A percentile compares a stretch with the other conserved stretches of the same genome.
Evolutionary conservation across 92 coral and sea anemone genomes (phyloP).

Genomic region (Paragorgia papillata): DNA sequence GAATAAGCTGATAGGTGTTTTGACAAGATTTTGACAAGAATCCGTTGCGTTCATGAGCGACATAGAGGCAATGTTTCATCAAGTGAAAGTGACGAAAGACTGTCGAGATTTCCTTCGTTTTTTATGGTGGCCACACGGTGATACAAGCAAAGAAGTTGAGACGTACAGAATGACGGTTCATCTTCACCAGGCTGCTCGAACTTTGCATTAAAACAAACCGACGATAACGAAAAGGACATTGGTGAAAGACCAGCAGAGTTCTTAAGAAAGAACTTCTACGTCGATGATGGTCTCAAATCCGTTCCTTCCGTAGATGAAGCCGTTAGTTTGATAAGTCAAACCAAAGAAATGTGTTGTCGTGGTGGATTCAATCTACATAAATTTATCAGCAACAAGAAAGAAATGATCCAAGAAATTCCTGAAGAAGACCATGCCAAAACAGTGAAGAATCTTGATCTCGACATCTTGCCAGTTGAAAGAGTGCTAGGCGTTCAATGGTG

Average conservation of each 20-base stretch:
- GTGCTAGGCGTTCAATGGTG: constrained; percentile 57
- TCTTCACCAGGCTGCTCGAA: constrained; percentile 59
- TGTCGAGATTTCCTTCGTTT: constrained; percentile 4
- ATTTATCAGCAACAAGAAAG: constrained; percentile 44
- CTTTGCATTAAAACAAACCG: constrained; percentile 55
- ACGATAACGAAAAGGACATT: constrained; percentile 58
- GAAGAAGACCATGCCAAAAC: constrained; percentile 35
- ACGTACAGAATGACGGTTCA: constrained; percentile 5
- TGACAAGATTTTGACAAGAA: constrained; percentile 29
- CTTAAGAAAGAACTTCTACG: constrained; percentile 56
- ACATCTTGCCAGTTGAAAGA: constrained; percentile 25
- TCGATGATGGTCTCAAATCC: too few species aligned
- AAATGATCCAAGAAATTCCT: constrained; percentile 39
- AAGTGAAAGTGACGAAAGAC: constrained; percentile 19
- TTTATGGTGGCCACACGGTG: constrained; percentile 21
- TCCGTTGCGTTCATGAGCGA: constrained; percentile 9
- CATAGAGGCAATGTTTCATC: constrained; percentile 37
- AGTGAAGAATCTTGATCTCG: constrained; percentile 41
- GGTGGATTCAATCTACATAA: constrained; percentile 50
- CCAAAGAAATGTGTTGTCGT: constrained; percentile 32
- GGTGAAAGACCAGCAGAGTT: constrained; percentile 45
- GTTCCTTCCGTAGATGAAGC: constrained; percentile 54
- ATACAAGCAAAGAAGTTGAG: neutral
- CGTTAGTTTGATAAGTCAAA: constrained; percentile 28
- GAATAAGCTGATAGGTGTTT: constrained; percentile 15